phyloP scores from a whole-genome alignment of 2,113 vertebrate genomes.

The Struthidea cinerea region DNA sequence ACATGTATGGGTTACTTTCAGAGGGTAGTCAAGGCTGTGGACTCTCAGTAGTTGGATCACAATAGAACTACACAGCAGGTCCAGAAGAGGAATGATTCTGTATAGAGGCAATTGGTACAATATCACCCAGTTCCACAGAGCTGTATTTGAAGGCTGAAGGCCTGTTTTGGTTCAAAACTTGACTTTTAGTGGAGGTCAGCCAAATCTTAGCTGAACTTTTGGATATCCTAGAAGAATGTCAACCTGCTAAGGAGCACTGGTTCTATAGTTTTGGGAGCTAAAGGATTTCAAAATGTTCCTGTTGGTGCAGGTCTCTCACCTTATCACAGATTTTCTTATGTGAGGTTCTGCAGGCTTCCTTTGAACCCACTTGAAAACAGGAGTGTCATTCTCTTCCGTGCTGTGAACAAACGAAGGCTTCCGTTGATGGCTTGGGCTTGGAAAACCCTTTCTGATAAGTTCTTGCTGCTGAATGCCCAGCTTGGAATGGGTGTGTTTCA shows the following conservation, averaged over 20 bases:
- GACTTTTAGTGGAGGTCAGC: background rate
- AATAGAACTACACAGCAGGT: background rate
- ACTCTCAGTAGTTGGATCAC: background rate
- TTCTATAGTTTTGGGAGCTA: background rate
- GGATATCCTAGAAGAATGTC: background rate
- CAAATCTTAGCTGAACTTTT: background rate
- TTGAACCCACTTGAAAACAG: background rate
- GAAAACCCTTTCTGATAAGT: background rate
- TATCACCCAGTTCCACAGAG: background rate
- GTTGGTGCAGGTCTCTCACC: background rate
- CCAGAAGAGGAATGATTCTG: background rate
- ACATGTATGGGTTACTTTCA: rapidly evolving
- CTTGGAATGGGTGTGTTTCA: background rate
- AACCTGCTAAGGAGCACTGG: background rate
- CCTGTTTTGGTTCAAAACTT: background rate
- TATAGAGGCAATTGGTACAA: background rate
- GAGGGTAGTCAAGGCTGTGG: background rate
- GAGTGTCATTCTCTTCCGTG: background rate
- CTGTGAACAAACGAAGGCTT: background rate
- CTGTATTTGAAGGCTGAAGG: background rate
- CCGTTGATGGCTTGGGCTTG: background rate
- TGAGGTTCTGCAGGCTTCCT: background rate
- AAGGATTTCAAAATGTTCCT: background rate
- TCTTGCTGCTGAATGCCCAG: background rate
- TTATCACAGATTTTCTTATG: background rate